Base-by-base conservation (phyloP, 2,113 vertebrate species). In the Macroglossus sobrinus region DNA sequence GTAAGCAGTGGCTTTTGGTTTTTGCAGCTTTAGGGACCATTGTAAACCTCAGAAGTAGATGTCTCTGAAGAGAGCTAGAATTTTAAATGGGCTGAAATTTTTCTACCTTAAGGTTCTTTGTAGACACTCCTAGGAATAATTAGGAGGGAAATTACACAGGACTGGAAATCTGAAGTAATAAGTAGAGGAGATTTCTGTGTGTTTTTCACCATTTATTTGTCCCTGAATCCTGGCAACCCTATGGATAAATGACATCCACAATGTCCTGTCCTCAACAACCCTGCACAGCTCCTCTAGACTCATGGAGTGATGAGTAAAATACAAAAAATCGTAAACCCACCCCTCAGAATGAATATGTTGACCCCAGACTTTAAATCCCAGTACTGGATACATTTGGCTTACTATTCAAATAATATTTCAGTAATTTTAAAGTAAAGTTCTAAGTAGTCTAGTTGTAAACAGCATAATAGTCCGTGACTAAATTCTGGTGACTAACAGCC, bases 81-180 rank as follows among this genome's bases (percentile, higher is more conserved):
- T 63, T 68, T 28, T 33, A 68, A 91, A 89, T n/a, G 91, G n/a
- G 61, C 33, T 28, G 24, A 85, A 81, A 80, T 22, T 43, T 22
- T 96, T 64, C 80, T 61, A 75, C 21, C 40, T 84, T 19, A 88
- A 94, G 63, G 0, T 38, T 80, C 88, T 92, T 87, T 71, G 16
- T 64, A 95, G 33, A 91, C 18, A 43, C 26, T 72, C 3, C 47
- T 74, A 75, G 68, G 57, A 91, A 84, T 87, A 55, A 93, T 50
- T n/a, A 61, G 38, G 18, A 75, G 47, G 59, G 10, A 50, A 68
- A 72, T 86, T 89, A 88, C 14, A 88, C 53, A 79, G 63, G 35
- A 55, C 63, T 30, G 3, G 74, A 95, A 92, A 84, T 26, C 63
- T 50, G 8, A 0, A 68, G 33, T 35, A 81, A 66, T 24, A 40